Percentiles rank a stretch among this genome's conserved stretches.
phyloP scores from a whole-genome alignment of 2,888 invertebrate genomes.

The Cotesia congregata region DNA sequence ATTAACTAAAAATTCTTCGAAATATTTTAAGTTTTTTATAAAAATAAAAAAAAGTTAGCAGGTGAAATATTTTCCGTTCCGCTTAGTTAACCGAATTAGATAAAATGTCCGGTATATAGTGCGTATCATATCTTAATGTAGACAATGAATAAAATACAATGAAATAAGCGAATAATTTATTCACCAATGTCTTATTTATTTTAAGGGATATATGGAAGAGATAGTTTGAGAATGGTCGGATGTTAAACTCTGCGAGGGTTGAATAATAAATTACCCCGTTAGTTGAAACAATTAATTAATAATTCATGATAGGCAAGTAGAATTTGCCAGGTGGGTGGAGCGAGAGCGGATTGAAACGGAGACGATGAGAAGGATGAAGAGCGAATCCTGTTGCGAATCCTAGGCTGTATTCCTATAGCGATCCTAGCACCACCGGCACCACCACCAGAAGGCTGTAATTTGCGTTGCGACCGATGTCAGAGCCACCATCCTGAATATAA shows the following conservation, averaged over 20 bases:
- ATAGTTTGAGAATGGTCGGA: slow-evolving; percentile 46
- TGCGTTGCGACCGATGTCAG: slow-evolving; percentile 67
- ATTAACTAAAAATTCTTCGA: no score
- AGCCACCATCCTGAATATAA: slow-evolving; percentile 68
- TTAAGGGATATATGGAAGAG: slow-evolving; percentile 12
- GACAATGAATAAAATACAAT: not conserved
- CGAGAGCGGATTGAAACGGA: slow-evolving; percentile 47
- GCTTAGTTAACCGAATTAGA: no score
- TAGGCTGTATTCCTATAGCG: not conserved
- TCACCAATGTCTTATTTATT: slow-evolving; percentile 10
- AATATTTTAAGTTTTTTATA: no score
- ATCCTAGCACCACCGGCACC: not conserved
- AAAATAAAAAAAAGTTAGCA: no score
- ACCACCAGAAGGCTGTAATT: slow-evolving; percentile 63
- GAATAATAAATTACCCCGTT: slow-evolving; percentile 69
- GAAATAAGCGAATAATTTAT: not conserved
- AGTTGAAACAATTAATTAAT: slow-evolving; percentile 71
- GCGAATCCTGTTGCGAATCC: slow-evolving; percentile 47
- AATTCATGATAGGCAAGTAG: slow-evolving; percentile 69
- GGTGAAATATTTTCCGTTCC: no score
- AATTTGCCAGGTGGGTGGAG: slow-evolving; percentile 61
- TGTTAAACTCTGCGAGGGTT: slow-evolving; percentile 55
- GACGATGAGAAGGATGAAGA: slow-evolving; percentile 43
- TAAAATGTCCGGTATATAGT: no score
- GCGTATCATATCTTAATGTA: not conserved